A percentile compares a stretch with the other conserved stretches of the same genome.
Conservation (phyloP, 1,140 invertebrate species). For the Pogonomyrmex californicus region DNA sequence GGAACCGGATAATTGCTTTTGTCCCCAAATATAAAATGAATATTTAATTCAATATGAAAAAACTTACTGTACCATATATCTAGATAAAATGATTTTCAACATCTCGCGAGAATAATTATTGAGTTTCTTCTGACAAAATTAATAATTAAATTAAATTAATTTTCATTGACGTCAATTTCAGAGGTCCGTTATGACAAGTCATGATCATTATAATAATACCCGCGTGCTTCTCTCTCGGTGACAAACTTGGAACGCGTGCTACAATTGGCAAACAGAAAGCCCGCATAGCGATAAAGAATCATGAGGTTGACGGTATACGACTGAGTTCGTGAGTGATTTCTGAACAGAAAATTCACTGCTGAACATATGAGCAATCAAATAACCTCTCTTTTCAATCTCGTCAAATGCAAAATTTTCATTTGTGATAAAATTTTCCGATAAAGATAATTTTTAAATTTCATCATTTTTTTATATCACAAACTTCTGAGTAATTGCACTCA, state of each 20-base stretch:
- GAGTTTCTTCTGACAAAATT: neutral
- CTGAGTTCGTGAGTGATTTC: constrained; percentile 29
- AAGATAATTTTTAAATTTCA: neutral
- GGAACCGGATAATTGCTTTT: constrained; percentile 55
- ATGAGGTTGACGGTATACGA: constrained; percentile 31
- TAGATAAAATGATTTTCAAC: neutral
- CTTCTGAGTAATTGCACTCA: neutral
- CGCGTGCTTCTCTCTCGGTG: constrained; percentile 31
- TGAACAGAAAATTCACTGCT: neutral
- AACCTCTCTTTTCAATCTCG: neutral
- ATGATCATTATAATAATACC: constrained; percentile 39
- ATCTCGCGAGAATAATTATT: constrained; percentile 7
- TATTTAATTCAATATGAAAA: neutral
- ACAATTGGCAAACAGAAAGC: constrained; percentile 55
- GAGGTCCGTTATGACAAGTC: constrained; percentile 11
- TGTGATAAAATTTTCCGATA: neutral
- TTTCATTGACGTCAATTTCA: constrained; percentile 4
- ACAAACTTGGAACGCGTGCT: constrained; percentile 39
- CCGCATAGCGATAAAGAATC: constrained; percentile 51
- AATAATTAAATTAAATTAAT: constrained; percentile 10
- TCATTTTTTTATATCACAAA: neutral
- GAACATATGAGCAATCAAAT: neutral
- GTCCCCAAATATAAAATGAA: constrained; percentile 2
- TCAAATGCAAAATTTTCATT: neutral
- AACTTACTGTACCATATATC: neutral